phyloP scores from a whole-genome alignment of 2,797 vertebrate genomes.

The Thaleichthys pacificus region DNA sequence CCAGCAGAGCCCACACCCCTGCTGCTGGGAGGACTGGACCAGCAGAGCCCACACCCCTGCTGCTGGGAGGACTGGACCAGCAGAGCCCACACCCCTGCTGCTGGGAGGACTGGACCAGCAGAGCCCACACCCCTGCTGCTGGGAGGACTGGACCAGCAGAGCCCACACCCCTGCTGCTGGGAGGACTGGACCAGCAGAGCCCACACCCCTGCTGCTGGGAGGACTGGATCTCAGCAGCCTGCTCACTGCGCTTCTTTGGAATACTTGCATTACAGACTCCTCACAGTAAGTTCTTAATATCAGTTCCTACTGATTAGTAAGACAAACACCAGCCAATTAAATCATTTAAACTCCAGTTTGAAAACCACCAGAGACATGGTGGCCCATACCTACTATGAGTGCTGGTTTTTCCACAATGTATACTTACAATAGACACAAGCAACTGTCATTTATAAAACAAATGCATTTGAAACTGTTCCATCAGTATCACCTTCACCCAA shows the following conservation, averaged over 20 bases:
- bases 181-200: too few species aligned
- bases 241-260: background rate
- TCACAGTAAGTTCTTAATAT: background rate
- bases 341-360: background rate
- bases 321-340: background rate
- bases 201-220: too few species aligned
- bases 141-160: too few species aligned
- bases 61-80: background rate
- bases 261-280: background rate
- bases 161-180: too few species aligned
- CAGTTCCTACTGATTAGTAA: background rate
- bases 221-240: too few species aligned
- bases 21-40: too few species aligned
- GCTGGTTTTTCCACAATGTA: slow-evolving; percentile 33
- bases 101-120: too few species aligned
- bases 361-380: background rate
- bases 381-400: background rate
- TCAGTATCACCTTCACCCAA: slow-evolving; percentile 12
- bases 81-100: too few species aligned
- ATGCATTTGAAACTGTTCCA: slow-evolving; percentile 12
- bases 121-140: too few species aligned
- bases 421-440: slow-evolving; percentile 37
- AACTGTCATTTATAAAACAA: slow-evolving; percentile 34
- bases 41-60: too few species aligned
- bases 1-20: background rate